Evolutionary conservation across 2,113 vertebrate genomes (phyloP), one percentile per base, ranked within the genome.

Genomic region (Sinocyclocheilus anophthalmus): DNA sequence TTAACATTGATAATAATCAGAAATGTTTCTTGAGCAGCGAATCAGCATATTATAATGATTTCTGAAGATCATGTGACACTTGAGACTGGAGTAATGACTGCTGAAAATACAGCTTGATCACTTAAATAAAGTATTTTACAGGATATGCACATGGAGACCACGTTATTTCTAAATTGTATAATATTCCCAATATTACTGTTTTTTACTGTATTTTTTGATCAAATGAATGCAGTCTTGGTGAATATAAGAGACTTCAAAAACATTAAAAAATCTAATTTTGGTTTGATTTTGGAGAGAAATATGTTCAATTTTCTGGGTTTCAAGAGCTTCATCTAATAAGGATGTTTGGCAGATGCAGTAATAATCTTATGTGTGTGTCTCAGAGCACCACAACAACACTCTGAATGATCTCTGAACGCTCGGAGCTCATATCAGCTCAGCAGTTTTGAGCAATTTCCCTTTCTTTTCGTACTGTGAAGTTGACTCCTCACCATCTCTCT

Each of bases 361-460:
- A 70, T 70, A 70, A 70, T 70, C 67, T 4, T 3, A 70, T 20
- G 20, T 70, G 67, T 37, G 30, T 0, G 14, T 30, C 65, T 33
- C 65, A 37, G 30, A 69, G 30, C 65, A 69, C 18, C 33, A 37
- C 30, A 70, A 3, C 67, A 70, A 70, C 67, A 70, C 45, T 50
- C 22, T 24, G 42, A 76, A 76, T 37, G 55, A 18, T 78, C 63
- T 50, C 22, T 24, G 42, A 76, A 53, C 24, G 55, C 20, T 78
- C 63, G 57, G 37, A 20, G 83, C 89, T 90, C 89, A 86, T 85
- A 59, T 90, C 90, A 82, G 53, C 85, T 88, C 88, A 89, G 91
- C 91, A 91, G 67, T 65, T 42, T 88, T 92, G 87, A 76, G 76
- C 92, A 39, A 78, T 92, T 94, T 91, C 88, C 90, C 85, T 57